Conservation (phyloP, 2,888 invertebrate species). For the Pocota personata region DNA sequence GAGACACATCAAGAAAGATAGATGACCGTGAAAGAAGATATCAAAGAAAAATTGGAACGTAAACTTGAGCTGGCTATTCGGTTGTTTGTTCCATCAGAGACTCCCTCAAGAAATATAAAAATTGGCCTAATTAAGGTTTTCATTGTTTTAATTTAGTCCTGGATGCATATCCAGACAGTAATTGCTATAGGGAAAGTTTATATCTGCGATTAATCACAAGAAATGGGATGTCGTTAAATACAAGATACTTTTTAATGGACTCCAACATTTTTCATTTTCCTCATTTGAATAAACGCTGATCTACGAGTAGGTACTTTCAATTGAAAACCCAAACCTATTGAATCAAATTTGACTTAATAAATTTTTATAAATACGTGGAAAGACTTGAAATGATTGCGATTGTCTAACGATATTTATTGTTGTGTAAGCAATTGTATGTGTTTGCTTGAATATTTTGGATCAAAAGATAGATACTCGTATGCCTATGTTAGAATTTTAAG, state of each 20-base stretch:
- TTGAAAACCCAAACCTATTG: background rate
- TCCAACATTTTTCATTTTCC: slow-evolving; percentile 23
- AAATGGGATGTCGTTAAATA: slow-evolving; percentile 56
- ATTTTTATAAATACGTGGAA: background rate
- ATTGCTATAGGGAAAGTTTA: slow-evolving; percentile 52
- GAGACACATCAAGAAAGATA: slow-evolving; percentile 49
- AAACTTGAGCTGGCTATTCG: slow-evolving; percentile 33
- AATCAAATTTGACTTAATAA: background rate
- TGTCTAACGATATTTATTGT: no score
- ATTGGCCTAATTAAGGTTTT: slow-evolving; percentile 69
- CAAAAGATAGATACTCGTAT: no score
- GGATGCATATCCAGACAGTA: slow-evolving; percentile 29
- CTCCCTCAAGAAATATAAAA: slow-evolving; percentile 47
- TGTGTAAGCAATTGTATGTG: no score
- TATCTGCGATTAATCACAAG: slow-evolving; percentile 60
- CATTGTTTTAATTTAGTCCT: slow-evolving; percentile 67
- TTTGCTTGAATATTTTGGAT: no score
- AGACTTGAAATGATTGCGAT: background rate
- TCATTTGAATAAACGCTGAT: background rate
- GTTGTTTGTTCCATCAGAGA: background rate
- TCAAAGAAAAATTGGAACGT: slow-evolving; percentile 51
- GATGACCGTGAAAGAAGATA: slow-evolving; percentile 45
- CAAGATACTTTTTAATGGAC: slow-evolving; percentile 51
- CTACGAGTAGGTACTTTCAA: background rate
- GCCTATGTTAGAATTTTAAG: no score